Percentiles rank a stretch among this genome's conserved stretches.
These are phyloP conservation scores for Littorina saxatilis DNA, from an alignment of 1,140 invertebrate genomes.

Conservation along the genomic window DNA sequence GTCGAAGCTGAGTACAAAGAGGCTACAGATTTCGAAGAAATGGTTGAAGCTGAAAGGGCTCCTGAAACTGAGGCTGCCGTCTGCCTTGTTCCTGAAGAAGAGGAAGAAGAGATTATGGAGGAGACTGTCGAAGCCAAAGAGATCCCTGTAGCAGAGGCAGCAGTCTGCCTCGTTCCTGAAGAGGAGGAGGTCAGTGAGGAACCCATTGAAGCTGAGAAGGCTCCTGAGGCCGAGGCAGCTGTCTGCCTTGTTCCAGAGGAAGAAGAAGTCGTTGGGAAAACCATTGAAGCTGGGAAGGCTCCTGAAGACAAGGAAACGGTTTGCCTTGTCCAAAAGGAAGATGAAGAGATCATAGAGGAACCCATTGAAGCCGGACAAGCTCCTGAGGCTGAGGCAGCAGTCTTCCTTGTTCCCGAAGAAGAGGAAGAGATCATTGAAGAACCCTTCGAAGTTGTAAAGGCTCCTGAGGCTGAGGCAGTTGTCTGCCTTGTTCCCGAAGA, in stretches of 20 bases:
- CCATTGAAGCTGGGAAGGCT: background rate
- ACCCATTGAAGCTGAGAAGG: slow-evolving; percentile 59
- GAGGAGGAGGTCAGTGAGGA: slow-evolving; percentile 45
- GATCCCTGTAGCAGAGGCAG: slow-evolving; percentile 17
- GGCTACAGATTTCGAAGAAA: too few relatives aligned
- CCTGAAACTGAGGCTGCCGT: background rate
- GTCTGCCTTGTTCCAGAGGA: slow-evolving; percentile 9
- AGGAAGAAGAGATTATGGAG: background rate
- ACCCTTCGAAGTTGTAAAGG: too few relatives aligned
- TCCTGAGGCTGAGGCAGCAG: background rate
- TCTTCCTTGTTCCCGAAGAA: too few relatives aligned
- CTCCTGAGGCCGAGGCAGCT: background rate
- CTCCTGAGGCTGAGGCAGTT: too few relatives aligned
- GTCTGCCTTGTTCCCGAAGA: too few relatives aligned
- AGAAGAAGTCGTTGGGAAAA: slow-evolving; percentile 7
- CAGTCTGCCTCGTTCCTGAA: background rate
- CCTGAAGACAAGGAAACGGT: background rate
- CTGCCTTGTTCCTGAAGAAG: background rate
- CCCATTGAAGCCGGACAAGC: background rate
- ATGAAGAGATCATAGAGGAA: slow-evolving; percentile 22
- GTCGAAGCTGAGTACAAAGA: background rate
- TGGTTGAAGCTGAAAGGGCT: slow-evolving; percentile 56
- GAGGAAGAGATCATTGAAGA: too few relatives aligned
- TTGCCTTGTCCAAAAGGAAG: background rate
- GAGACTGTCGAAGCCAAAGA: background rate